These are phyloP conservation scores for Arvicanthis niloticus DNA, from an alignment of 2,113 vertebrate species.

Conservation along the genomic window DNA sequence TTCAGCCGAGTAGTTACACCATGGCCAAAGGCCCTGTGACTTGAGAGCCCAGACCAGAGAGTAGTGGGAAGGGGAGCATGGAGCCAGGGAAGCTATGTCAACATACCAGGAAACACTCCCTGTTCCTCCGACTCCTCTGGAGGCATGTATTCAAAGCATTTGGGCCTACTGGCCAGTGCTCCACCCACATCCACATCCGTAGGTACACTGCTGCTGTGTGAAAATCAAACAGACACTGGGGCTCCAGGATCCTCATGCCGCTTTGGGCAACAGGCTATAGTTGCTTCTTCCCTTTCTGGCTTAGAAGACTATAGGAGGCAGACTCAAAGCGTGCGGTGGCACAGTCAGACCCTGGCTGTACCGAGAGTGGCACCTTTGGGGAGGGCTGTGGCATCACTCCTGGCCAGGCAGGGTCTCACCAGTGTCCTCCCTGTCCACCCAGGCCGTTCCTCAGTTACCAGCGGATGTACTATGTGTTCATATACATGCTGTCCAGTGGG, in stretches of 20 bases:
- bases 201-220: too few species aligned
- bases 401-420: too few species aligned
- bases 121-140: neutral
- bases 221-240: neutral
- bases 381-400: neutral
- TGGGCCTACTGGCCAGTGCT: neutral
- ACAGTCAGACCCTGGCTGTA: rapidly evolving
- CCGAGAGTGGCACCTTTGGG: rapidly evolving
- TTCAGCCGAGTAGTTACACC: neutral
- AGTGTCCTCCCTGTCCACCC: neutral
- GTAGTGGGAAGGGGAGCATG: neutral
- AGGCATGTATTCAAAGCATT: too few species aligned
- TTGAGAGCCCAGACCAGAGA: neutral
- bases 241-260: too few species aligned
- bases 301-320: rapidly evolving
- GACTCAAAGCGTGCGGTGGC: neutral
- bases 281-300: neutral
- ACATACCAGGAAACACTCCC: neutral
- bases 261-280: neutral
- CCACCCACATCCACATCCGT: too few species aligned
- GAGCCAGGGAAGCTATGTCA: too few species aligned
- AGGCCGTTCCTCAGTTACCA: constrained; percentile 99
- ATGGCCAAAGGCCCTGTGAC: neutral
- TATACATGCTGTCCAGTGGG: constrained; percentile 97
- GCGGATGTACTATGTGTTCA: constrained; percentile 99